These are phyloP conservation scores for Protonibea diacanthus DNA, from an alignment of 2,797 vertebrate species.

Conservation along the genomic window DNA sequence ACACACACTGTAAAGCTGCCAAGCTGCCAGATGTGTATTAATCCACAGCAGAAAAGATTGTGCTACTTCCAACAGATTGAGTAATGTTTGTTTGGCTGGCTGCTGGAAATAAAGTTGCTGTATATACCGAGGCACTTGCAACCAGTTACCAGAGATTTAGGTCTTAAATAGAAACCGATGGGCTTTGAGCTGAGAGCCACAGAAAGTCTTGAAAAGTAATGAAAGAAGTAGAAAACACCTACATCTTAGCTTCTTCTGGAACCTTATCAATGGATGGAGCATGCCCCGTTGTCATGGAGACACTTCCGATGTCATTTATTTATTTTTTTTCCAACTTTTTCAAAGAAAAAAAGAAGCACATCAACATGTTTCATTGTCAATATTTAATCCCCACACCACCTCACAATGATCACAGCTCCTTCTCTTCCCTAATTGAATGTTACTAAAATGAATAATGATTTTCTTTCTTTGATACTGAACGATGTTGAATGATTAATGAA, in stretches of 20 bases:
- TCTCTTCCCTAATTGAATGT: constrained; percentile 20
- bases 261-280: no score
- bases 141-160: no score
- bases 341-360: neutral
- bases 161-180: no score
- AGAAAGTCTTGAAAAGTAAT: no score
- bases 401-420: constrained; percentile 14
- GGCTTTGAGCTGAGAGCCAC: no score
- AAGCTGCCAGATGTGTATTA: no score
- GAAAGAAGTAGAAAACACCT: neutral
- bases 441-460: constrained; percentile 19
- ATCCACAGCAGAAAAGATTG: no score
- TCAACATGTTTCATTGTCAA: neutral
- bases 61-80: no score
- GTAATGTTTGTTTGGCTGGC: no score
- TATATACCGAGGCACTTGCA: no score
- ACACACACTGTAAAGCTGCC: no score
- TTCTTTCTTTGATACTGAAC: neutral
- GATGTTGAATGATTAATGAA: constrained; percentile 16
- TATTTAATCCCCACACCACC: constrained; percentile 7
- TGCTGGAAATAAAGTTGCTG: no score
- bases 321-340: neutral
- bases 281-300: neutral
- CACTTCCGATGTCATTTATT: neutral
- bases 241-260: neutral